Evolutionary conservation across 2,113 vertebrate genomes (phyloP).

Genomic region (Heterocephalus glaber): DNA sequence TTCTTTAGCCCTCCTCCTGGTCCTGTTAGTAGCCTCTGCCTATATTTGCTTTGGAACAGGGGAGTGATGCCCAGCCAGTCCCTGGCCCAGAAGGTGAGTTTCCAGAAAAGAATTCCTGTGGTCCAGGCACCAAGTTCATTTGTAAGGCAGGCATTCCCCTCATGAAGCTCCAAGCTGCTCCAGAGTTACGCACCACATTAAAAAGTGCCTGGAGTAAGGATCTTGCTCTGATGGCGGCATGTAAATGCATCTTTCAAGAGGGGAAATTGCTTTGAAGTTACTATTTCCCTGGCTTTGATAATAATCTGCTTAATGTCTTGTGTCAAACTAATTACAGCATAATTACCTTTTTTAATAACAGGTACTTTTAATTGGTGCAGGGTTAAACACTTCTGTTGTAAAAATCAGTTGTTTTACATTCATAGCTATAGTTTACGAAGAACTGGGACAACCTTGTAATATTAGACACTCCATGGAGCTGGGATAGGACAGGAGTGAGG

Average conservation of each 20-base stretch:
- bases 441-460: constrained; percentile 42
- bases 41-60: fast-evolving
- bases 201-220: constrained; percentile 42
- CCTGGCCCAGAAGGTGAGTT: background rate
- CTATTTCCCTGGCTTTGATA: constrained; percentile 81
- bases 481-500: background rate
- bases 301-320: constrained; percentile 83
- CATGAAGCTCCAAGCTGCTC: constrained; percentile 21
- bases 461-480: constrained; percentile 49
- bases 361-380: constrained; percentile 79
- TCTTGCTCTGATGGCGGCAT: background rate
- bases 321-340: constrained; percentile 82
- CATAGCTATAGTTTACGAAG: constrained; percentile 63
- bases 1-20: background rate
- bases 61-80: too few relatives aligned
- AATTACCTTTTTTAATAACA: constrained; percentile 81
- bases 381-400: constrained; percentile 70
- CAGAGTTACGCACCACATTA: background rate
- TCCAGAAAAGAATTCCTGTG: background rate
- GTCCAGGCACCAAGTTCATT: constrained; percentile 24
- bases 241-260: constrained; percentile 66
- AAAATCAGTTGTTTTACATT: constrained; percentile 64
- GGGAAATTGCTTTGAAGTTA: constrained; percentile 76
- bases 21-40: background rate
- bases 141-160: background rate